Conservation (phyloP, 2,888 invertebrate species). For the Caenorhabditis sp. region DNA sequence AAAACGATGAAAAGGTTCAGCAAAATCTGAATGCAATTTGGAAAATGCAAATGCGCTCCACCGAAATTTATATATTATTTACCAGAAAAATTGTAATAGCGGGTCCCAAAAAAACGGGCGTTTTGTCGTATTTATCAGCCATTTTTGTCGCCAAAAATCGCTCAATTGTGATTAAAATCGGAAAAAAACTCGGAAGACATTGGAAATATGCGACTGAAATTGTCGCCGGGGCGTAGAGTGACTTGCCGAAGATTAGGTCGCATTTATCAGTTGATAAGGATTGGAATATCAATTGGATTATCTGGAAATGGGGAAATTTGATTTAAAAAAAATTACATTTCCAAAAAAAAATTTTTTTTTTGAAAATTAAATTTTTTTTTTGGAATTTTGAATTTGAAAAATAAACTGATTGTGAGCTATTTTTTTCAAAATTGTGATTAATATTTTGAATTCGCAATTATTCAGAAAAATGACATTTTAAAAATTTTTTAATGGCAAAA, state of each 20-base stretch:
- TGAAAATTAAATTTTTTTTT: background rate
- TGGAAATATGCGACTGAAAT: slow-evolving; percentile 6
- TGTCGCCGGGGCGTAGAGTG: background rate
- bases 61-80: background rate
- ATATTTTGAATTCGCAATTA: too few relatives aligned
- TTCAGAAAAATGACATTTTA: too few relatives aligned
- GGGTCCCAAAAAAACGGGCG: slow-evolving; percentile 10
- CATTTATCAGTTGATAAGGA: background rate
- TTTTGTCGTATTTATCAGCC: slow-evolving; percentile 28
- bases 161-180: slow-evolving; percentile 35
- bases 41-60: background rate
- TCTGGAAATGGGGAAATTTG: background rate
- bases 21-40: background rate
- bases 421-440: too few relatives aligned
- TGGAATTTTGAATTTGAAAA: slow-evolving; percentile 5
- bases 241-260: background rate
- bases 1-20: background rate
- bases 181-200: slow-evolving; percentile 26
- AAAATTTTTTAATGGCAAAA: too few relatives aligned
- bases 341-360: too few relatives aligned
- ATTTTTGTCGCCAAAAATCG: slow-evolving; percentile 29
- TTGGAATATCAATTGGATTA: background rate
- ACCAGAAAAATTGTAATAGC: slow-evolving; percentile 9
- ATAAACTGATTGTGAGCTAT: too few relatives aligned
- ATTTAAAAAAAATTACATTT: too few relatives aligned